Percentiles rank a stretch among this genome's conserved stretches.
Evolutionary conservation across 64 coral and sea anemone species (phyloP).

Genomic region (Actinia tenebrosa): DNA sequence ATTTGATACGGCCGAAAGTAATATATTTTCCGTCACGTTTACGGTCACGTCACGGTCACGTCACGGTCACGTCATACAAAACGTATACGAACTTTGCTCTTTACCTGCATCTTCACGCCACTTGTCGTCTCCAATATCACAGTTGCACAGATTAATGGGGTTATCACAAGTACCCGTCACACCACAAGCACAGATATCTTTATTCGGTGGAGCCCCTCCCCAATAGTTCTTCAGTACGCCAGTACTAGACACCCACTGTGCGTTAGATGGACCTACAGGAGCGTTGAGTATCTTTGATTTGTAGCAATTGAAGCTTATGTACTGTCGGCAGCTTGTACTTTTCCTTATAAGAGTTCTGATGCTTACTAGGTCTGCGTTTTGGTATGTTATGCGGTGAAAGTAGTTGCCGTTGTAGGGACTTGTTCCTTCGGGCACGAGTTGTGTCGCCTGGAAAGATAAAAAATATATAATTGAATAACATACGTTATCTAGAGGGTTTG

Average conservation of each 20-base stretch:
- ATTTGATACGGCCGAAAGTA: no score
- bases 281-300: slow-evolving; percentile 60
- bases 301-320: slow-evolving; percentile 67
- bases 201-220: slow-evolving; percentile 59
- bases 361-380: slow-evolving; percentile 41
- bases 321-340: slow-evolving; percentile 70
- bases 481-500: no score
- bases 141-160: slow-evolving; percentile 68
- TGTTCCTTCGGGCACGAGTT: slow-evolving; percentile 18
- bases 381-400: slow-evolving; percentile 54
- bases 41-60: no score
- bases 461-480: neutral
- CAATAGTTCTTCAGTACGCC: slow-evolving; percentile 48
- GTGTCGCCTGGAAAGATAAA: neutral
- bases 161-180: slow-evolving; percentile 54
- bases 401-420: neutral
- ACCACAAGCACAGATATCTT: slow-evolving; percentile 69
- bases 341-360: slow-evolving; percentile 55
- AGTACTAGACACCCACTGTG: slow-evolving; percentile 62
- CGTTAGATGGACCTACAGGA: slow-evolving; percentile 65
- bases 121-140: slow-evolving; percentile 55
- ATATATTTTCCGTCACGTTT: no score
- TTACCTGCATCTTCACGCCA: slow-evolving; percentile 79
- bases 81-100: neutral
- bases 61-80: neutral